These are phyloP conservation scores for Lepidurus arcticus DNA, from an alignment of 1,140 invertebrate genomes.

Conservation along the genomic window DNA sequence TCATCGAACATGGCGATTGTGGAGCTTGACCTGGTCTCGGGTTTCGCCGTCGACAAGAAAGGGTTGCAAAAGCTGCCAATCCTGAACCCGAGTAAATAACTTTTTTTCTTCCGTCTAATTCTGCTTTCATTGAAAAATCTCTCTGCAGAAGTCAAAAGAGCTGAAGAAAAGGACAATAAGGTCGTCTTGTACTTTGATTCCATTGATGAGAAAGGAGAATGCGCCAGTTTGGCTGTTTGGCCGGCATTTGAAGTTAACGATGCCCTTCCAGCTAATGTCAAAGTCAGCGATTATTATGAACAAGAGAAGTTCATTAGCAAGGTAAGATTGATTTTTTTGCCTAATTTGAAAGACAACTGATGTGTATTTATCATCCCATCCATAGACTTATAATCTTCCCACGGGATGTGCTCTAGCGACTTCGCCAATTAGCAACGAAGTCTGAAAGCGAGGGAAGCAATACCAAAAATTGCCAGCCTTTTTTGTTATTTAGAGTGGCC, in stretches of 20 bases:
- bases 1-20: too few relatives aligned
- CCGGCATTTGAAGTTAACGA: neutral
- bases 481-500: too few relatives aligned
- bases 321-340: neutral
- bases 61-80: too few relatives aligned
- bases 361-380: constrained; percentile 9
- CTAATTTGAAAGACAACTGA: constrained; percentile 34
- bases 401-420: too few relatives aligned
- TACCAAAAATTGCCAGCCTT: too few relatives aligned
- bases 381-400: too few relatives aligned
- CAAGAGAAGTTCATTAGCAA: constrained; percentile 41
- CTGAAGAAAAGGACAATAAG: neutral
- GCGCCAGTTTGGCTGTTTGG: neutral
- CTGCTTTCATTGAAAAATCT: neutral
- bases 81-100: too few relatives aligned
- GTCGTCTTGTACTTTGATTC: neutral
- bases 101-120: neutral
- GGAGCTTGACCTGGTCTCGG: too few relatives aligned
- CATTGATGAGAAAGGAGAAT: neutral
- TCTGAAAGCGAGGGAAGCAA: too few relatives aligned
- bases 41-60: too few relatives aligned
- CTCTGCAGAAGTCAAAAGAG: neutral
- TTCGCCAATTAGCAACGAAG: too few relatives aligned
- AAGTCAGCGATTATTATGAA: constrained; percentile 65
- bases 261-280: constrained; percentile 48